Evolutionary conservation across 2,797 vertebrate genomes (phyloP).

Genomic region (Sparus aurata): DNA sequence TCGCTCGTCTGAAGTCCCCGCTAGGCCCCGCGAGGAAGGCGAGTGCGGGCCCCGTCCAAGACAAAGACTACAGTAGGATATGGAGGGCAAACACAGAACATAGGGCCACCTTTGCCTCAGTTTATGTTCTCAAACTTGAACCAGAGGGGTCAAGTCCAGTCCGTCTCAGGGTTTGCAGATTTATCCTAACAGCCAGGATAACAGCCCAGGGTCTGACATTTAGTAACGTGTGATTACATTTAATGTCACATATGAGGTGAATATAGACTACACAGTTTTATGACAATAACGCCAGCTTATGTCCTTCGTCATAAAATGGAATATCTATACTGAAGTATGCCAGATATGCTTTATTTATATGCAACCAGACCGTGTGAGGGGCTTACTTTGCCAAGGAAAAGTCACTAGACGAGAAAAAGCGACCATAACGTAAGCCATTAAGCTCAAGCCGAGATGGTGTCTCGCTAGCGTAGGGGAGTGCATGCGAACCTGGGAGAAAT

Average conservation of each 20-base stretch:
- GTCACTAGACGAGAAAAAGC: slow-evolving; percentile 71
- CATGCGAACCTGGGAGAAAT: slow-evolving; percentile 48
- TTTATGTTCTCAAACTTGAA: slow-evolving; percentile 66
- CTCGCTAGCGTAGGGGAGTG: slow-evolving; percentile 16
- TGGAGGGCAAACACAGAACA: slow-evolving; percentile 64
- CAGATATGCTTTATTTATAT: slow-evolving; percentile 67
- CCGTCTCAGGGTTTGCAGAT: slow-evolving; percentile 27
- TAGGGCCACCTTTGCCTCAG: slow-evolving; percentile 49
- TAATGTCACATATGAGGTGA: slow-evolving; percentile 59
- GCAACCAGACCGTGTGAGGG: slow-evolving; percentile 55
- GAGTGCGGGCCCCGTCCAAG: slow-evolving; percentile 59
- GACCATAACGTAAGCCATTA: slow-evolving; percentile 56
- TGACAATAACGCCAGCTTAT: slow-evolving; percentile 41
- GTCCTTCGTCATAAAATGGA: slow-evolving; percentile 45
- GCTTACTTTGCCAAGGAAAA: slow-evolving; percentile 57
- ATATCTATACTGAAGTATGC: slow-evolving; percentile 49
- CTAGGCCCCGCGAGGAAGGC: slow-evolving; percentile 49
- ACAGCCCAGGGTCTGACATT: slow-evolving; percentile 23
- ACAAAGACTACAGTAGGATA: slow-evolving; percentile 76
- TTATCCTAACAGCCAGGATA: slow-evolving; percentile 33
- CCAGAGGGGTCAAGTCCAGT: slow-evolving; percentile 46
- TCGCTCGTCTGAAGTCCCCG: slow-evolving; percentile 66
- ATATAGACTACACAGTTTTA: slow-evolving; percentile 70
- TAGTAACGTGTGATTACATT: slow-evolving; percentile 56
- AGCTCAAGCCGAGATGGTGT: slow-evolving; percentile 39